Conservation (phyloP, 1,140 invertebrate genomes). For the Anagrus nilaparvatae region DNA sequence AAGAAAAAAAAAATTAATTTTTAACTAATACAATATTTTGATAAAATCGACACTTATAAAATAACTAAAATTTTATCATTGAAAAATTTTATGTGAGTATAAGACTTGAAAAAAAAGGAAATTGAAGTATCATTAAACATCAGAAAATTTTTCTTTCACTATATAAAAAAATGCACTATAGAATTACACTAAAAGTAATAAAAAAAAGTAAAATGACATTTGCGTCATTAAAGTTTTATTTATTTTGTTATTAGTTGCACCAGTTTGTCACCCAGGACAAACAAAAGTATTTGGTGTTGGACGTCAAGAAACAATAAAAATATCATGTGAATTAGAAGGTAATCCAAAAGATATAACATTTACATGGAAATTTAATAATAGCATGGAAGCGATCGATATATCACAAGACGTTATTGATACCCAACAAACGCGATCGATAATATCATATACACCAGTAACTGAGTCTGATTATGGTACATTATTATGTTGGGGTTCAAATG, state of each 20-base stretch:
- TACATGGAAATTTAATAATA: slow-evolving; percentile 71
- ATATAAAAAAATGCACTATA: too few species aligned
- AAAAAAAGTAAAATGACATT: too few species aligned
- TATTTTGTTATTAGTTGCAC: slow-evolving; percentile 49
- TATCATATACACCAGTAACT: slow-evolving; percentile 57
- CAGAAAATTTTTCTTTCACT: too few species aligned
- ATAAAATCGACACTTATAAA: too few species aligned
- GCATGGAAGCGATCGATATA: slow-evolving; percentile 55
- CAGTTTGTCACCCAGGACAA: slow-evolving; percentile 57
- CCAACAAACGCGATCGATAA: slow-evolving; percentile 51
- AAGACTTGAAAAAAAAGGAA: too few species aligned
- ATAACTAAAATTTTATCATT: too few species aligned
- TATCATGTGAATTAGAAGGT: slow-evolving; percentile 75
- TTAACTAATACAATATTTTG: too few species aligned
- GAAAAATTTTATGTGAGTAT: too few species aligned
- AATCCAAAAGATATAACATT: slow-evolving; percentile 65
- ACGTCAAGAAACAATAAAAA: slow-evolving; percentile 62
- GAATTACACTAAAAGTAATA: too few species aligned
- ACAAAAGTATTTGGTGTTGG: slow-evolving; percentile 63
- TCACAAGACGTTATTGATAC: slow-evolving; percentile 47
- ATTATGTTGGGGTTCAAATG: slow-evolving; percentile 59
- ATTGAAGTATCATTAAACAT: too few species aligned
- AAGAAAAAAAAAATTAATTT: too few species aligned
- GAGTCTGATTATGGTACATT: slow-evolving; percentile 63
- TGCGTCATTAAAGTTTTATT: slow-evolving; percentile 11